Evolutionary conservation across 2,888 invertebrate species (phyloP), one percentile per base, ranked within the genome.

Genomic region (Acheta domesticus): DNA sequence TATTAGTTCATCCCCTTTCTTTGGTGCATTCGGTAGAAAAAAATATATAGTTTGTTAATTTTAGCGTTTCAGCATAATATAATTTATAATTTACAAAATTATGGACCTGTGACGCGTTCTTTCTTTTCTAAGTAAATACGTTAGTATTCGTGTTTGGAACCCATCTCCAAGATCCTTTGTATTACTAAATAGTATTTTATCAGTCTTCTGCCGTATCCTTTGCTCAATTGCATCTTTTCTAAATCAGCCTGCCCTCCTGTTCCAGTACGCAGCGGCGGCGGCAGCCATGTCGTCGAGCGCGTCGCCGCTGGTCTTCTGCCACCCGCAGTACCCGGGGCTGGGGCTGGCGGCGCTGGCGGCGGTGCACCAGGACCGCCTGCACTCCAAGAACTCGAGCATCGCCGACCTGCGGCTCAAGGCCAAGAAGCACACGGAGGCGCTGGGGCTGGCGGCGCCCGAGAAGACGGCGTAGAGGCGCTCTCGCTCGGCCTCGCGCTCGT

Each of bases 321-420:
- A 92, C 84, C 92, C 92, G 19, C 91, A 92, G 14, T 91, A 92
- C 81, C 91, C 91, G 85, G 90, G 90, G 36, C 89, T 95, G 75
- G 94, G 94, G 82, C 89, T 96, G 83, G 94, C 96, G 12, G 93
- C 94, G 3, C 90, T 96, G 76, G 93, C 93, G 12, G 92, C 92
- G n/a, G 94, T 94, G 20, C 93, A 94, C 80, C 85, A 85, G 83
- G 84, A 85, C 83, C 82, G 85, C 81, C 84, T 86, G 79, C 83
- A 84, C 81, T 93, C 94, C 84, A 94, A 95, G 87, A 94, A 95
- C 84, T 96, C 96, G 23, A 97, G 96, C 86, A 97, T 98, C 86
- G 97, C 97, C 0, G 98, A 98, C 88, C 90, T 98, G 80, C 90
- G 98, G 84, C 90, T 97, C 83, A 98, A 98, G 87, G 97, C 98